Evolutionary conservation across 2,888 invertebrate species (phyloP).

Genomic region (Sesia bembeciformis): DNA sequence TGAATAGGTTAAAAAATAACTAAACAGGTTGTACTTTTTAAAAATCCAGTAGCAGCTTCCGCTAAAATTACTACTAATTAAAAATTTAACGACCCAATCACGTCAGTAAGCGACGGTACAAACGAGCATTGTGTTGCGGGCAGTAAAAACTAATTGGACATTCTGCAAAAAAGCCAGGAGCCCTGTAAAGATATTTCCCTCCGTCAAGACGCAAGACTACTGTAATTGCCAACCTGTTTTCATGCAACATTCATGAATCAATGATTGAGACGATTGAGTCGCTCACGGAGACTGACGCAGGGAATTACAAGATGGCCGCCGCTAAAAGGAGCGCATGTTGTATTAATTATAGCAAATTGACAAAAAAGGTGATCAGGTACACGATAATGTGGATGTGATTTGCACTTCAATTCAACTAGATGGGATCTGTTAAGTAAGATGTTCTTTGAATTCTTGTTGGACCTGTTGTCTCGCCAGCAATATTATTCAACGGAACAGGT

Average conservation of each 20-base stretch:
- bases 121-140: constrained; percentile 11
- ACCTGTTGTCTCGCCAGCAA: too few relatives aligned
- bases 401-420: neutral
- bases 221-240: constrained; percentile 47
- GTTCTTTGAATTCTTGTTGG: neutral
- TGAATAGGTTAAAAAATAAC: too few relatives aligned
- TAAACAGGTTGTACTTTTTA: too few relatives aligned
- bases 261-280: constrained; percentile 43
- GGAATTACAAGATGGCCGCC: constrained; percentile 34
- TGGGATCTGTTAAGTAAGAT: neutral
- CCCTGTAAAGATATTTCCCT: neutral
- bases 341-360: neutral
- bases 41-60: too few relatives aligned
- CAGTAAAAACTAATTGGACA: constrained; percentile 42
- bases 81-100: neutral
- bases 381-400: neutral
- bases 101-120: neutral
- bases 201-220: constrained; percentile 5
- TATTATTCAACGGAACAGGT: too few relatives aligned
- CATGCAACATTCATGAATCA: constrained; percentile 58
- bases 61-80: neutral
- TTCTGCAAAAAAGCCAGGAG: constrained; percentile 30
- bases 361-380: neutral
- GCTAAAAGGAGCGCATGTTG: neutral
- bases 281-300: constrained; percentile 27